Evolutionary conservation across 1,140 invertebrate species (phyloP).

Genomic region (Scaptomyza montana): DNA sequence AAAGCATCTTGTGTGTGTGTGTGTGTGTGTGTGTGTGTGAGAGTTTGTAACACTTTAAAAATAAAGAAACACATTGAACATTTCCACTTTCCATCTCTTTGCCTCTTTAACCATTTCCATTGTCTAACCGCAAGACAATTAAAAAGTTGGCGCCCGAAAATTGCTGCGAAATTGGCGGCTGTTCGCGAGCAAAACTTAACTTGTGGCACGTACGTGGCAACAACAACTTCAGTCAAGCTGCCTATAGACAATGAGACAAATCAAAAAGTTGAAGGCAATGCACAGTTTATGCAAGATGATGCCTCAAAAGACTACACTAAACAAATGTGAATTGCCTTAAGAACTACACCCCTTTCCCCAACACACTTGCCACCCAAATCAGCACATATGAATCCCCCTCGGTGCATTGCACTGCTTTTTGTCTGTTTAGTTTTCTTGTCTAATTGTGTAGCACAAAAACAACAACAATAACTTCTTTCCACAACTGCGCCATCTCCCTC

Average conservation of each 20-base stretch:
- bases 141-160: slow-evolving; percentile 70
- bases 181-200: slow-evolving; percentile 54
- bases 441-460: slow-evolving; percentile 60
- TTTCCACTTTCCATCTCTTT: not conserved
- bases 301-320: slow-evolving; percentile 4
- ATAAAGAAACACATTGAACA: slow-evolving; percentile 6
- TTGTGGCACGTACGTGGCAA: slow-evolving; percentile 68
- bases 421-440: slow-evolving; percentile 65
- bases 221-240: slow-evolving; percentile 23
- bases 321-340: slow-evolving; percentile 22
- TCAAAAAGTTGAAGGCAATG: slow-evolving; percentile 64
- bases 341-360: not conserved
- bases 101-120: not conserved
- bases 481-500: no score
- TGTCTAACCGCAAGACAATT: slow-evolving; percentile 63
- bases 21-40: not conserved
- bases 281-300: slow-evolving; percentile 36
- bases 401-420: not conserved
- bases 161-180: slow-evolving; percentile 63
- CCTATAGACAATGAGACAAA: slow-evolving; percentile 72
- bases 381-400: not conserved
- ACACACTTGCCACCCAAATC: not conserved
- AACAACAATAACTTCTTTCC: not conserved
- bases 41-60: slow-evolving; percentile 1
- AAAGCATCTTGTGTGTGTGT: no score